Percentiles rank a stretch among this genome's conserved stretches.
These are phyloP conservation scores for Chamaetylas fuelleborni DNA, from an alignment of 2,113 vertebrate genomes.

Conservation along the genomic window DNA sequence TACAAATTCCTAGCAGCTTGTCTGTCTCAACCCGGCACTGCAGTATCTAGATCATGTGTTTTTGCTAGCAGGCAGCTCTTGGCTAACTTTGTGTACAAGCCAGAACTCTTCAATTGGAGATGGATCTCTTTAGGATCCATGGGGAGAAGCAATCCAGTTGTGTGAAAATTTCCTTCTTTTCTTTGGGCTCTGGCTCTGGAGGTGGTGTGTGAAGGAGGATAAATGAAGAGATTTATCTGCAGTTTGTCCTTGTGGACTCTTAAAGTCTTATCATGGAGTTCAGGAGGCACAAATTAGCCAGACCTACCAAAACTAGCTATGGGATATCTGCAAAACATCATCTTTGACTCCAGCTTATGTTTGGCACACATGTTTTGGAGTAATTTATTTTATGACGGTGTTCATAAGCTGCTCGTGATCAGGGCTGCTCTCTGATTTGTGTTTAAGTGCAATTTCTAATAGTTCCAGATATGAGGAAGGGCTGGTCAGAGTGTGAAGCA, in stretches of 20 bases:
- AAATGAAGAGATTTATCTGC: neutral
- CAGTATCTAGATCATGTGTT: neutral
- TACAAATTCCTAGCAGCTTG: conserved; percentile 43
- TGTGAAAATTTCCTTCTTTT: neutral
- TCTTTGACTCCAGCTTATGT: neutral
- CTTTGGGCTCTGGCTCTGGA: neutral
- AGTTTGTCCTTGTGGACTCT: neutral
- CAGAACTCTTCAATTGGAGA: neutral
- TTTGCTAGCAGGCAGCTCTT: conserved; percentile 14
- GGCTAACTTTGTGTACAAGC: neutral
- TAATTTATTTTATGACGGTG: neutral
- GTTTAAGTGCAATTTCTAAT: neutral
- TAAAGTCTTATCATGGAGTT: neutral
- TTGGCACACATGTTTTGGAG: neutral
- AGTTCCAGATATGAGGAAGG: neutral
- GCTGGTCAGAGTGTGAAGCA: neutral
- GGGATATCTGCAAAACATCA: neutral
- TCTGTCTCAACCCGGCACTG: neutral
- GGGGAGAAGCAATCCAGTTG: neutral
- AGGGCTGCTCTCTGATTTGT: neutral
- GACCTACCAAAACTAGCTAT: neutral
- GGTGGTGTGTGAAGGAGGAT: neutral
- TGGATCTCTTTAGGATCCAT: neutral
- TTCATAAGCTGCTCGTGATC: neutral
- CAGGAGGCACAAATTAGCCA: neutral